Base-by-base conservation (phyloP, 2,113 vertebrate species). In the Toxotes chatareus region DNA sequence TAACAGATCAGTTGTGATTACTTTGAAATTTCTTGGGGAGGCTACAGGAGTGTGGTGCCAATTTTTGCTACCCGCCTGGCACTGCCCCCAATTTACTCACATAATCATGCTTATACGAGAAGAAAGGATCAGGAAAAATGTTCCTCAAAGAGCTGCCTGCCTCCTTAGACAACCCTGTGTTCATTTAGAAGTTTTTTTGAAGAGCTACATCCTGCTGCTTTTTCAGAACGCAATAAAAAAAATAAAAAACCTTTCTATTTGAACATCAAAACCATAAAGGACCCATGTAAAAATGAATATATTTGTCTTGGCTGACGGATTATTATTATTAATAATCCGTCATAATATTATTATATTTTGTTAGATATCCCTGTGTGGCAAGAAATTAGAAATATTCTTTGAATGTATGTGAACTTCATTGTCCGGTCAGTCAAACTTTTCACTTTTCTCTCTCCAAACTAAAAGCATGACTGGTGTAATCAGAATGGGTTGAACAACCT, bases 381-480 rank as follows among this genome's bases (percentile, higher is more conserved):
- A 23, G 59, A 71, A 70, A 79, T n/a, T 78, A 73, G 34, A 60
- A 79, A 77, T 62, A 69, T 61, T 69, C 46, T 21, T 44, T 62
- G 56, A 86, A 82, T 87, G 56, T 64, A 76, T 60, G 55, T 36
- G 16, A 70, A 74, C n/a, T 27, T 61, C 61, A 32, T 55, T 71
- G 60, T 72, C 46, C 49, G 70, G 80, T 84, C 76, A 69, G 69
- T 86, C 82, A 90, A 89, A 91, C 78, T 66, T 57, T 82, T 80
- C 81, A 70, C 69, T 63, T 73, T 56, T 73, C 84, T 85, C 27
- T 62, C 80, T 71, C 81, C 74, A 65, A 75, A 83, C 78, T 86
- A 82, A 89, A 88, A 88, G 83, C 84, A 71, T 90, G 92, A 90
- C 88, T 91, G 82, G 78, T 88, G 86, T 92, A 93, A 94, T 94